phyloP scores from a whole-genome alignment of 2,888 invertebrate species.

The Trichacis sp. region DNA sequence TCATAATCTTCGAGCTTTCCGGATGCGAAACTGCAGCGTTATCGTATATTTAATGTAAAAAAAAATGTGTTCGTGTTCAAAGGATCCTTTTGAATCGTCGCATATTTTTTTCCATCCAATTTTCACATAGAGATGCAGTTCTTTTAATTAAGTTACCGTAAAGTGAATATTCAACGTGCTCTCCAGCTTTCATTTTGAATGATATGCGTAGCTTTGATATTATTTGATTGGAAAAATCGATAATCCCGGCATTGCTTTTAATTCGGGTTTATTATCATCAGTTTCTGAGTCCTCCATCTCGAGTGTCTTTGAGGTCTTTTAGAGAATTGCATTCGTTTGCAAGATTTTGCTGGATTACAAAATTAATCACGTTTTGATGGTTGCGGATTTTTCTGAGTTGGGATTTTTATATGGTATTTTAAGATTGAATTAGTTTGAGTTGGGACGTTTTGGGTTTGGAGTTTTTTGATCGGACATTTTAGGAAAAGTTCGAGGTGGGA shows the following conservation, averaged over 20 bases:
- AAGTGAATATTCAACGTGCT: no score
- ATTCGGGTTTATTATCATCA: conserved; percentile 33
- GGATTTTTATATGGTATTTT: conserved; percentile 4
- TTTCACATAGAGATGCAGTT: no score
- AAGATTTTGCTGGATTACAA: background rate
- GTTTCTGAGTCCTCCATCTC: conserved; percentile 25
- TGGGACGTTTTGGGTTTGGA: no score
- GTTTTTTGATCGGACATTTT: no score
- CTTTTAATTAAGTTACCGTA: no score
- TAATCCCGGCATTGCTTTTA: conserved; percentile 26
- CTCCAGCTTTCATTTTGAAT: background rate
- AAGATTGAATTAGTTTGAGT: no score
- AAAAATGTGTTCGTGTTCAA: no score
- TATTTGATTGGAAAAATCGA: conserved; percentile 28
- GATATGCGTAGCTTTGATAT: conserved; percentile 19
- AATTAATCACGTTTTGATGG: no score
- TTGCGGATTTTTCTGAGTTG: background rate
- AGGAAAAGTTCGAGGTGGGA: no score
- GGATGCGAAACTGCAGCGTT: background rate
- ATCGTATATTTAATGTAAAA: no score
- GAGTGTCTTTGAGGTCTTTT: conserved; percentile 12
- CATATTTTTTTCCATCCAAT: no score
- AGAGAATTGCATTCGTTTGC: conserved; percentile 19
- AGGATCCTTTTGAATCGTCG: no score
- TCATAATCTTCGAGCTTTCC: conserved; percentile 1